These are phyloP conservation scores for Leptopilina drosophilae DNA, from an alignment of 2,888 invertebrate species.

Conservation along the genomic window DNA sequence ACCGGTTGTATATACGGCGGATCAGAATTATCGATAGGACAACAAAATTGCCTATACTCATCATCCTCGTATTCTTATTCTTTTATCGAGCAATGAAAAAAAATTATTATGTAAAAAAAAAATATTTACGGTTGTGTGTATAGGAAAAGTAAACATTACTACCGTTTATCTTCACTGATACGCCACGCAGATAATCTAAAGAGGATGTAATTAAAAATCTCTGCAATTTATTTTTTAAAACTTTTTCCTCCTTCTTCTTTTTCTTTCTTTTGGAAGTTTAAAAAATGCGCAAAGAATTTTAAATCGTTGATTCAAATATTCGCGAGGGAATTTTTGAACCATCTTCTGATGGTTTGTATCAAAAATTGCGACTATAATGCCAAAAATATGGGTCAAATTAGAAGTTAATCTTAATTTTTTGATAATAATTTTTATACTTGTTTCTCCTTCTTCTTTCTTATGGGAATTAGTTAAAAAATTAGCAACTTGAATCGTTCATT, in stretches of 20 bases:
- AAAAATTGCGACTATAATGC: too few relatives aligned
- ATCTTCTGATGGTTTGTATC: too few relatives aligned
- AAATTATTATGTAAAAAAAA: slow-evolving; percentile 51
- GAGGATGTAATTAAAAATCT: slow-evolving; percentile 20
- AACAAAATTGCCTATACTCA: slow-evolving; percentile 45
- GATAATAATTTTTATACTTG: too few relatives aligned
- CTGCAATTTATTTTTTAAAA: slow-evolving; percentile 20
- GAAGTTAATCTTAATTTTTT: too few relatives aligned
- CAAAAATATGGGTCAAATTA: too few relatives aligned
- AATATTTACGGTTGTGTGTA: slow-evolving; percentile 44
- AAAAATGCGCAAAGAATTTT: too few relatives aligned
- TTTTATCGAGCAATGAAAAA: background rate
- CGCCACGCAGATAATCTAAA: background rate
- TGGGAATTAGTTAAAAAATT: too few relatives aligned
- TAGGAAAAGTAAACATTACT: slow-evolving; percentile 60
- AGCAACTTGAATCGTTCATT: too few relatives aligned
- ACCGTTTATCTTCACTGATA: slow-evolving; percentile 29
- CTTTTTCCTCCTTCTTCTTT: background rate
- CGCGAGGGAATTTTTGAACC: too few relatives aligned
- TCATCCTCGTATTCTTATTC: slow-evolving; percentile 16
- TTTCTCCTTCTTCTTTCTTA: too few relatives aligned
- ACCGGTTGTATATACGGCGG: slow-evolving; percentile 53
- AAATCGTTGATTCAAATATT: too few relatives aligned
- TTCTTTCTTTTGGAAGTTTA: too few relatives aligned
- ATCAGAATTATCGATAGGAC: slow-evolving; percentile 48